Base-by-base conservation (phyloP, 2,888 invertebrate species). In the Monoplex corrugatus region DNA sequence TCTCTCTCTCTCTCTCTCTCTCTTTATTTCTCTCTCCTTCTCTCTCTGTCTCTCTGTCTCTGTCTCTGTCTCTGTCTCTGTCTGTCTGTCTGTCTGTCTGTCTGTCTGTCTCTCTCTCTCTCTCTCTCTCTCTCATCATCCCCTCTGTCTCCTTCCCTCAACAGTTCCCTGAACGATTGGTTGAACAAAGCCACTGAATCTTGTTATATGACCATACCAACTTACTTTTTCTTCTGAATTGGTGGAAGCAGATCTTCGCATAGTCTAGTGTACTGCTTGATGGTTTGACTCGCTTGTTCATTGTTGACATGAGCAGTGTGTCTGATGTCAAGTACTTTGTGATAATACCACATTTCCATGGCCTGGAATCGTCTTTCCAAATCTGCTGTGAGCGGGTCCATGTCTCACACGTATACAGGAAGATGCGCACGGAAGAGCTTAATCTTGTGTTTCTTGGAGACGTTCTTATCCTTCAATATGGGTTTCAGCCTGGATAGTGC, bases 41-140 rank as follows among this genome's bases (percentile, higher is more conserved):
- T n/a, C 2, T 75, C 1, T 75, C 75, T 38, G 16, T 1, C 6
- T 35, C 6, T 38, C 38, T 38, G 5, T 75, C 5, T 80, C 80
- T 78, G 19, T 10, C n/a, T 35, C 3, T n/a, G 1, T 35, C 0
- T 23, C 44, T 35, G 23, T 44, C 1, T 38, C 38, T 45, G 10
- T 63, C 35, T 38, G 10, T 86, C 32, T 45, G 32, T 63, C 57
- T 45, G n/a, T 68, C 68, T 68, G 16, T 68, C 68, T 68, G 16
- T 68, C 68, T 68, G 16, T 68, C 68, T 68, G 16, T 68, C 68
- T 68, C 68, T 68, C 68, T 68, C 68, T 68, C 68, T 68, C 68
- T 68, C 68, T 68, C 68, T 68, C 68, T 68, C 68, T 68, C 68
- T 68, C 68, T 68, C 68, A 19, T 28, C 28, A 5, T 13, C 23